phyloP scores from a whole-genome alignment of 2,888 invertebrate species.

The Phortica magna region DNA sequence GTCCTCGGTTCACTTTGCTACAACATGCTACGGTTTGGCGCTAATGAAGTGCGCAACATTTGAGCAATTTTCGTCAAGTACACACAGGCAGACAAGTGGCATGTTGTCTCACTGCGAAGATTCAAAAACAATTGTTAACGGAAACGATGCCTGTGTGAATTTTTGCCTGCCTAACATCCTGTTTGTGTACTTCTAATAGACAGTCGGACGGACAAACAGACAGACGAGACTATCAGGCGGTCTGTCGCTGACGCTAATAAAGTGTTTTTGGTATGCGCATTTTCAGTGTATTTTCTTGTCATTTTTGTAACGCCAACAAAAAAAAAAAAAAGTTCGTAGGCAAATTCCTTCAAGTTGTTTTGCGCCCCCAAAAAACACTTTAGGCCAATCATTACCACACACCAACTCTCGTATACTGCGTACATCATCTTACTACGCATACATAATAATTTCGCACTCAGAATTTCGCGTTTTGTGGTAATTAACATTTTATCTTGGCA shows the following conservation, averaged over 20 bases:
- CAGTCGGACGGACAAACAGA: not conserved
- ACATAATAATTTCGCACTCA: slow-evolving; percentile 31
- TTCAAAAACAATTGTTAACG: not conserved
- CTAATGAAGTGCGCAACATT: not conserved
- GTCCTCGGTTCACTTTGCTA: no score
- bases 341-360: slow-evolving; percentile 2
- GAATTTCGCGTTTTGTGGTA: slow-evolving; percentile 34
- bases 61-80: not conserved
- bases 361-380: not conserved
- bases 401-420: not conserved
- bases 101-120: no score
- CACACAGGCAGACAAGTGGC: not conserved
- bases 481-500: slow-evolving; percentile 33
- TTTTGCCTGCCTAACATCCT: slow-evolving; percentile 4
- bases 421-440: not conserved
- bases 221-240: no score
- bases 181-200: not conserved
- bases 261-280: slow-evolving; percentile 24
- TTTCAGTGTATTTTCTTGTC: slow-evolving; percentile 36
- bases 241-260: slow-evolving; percentile 21
- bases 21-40: not conserved
- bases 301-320: slow-evolving; percentile 13
- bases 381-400: not conserved
- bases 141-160: not conserved
- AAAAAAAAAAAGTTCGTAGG: not conserved